These are phyloP conservation scores for Rafetus swinhoei DNA, from an alignment of 2,113 vertebrate genomes.

Conservation along the genomic window DNA sequence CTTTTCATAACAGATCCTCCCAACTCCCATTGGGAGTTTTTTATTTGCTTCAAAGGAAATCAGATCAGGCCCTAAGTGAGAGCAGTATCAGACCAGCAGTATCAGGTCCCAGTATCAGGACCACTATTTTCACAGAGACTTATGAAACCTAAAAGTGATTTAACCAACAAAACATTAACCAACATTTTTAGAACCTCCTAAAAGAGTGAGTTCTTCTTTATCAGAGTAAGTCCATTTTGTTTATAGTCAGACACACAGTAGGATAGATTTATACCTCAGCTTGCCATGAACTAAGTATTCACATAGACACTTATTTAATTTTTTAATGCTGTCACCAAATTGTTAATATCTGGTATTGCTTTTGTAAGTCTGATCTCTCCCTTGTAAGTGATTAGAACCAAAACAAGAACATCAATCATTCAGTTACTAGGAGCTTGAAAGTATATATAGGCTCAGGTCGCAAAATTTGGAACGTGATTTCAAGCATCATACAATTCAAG, in stretches of 20 bases:
- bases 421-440: not conserved
- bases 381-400: not conserved
- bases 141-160: not conserved
- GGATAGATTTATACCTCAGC: not conserved
- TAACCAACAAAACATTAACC: not conserved
- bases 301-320: not conserved
- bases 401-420: not conserved
- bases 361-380: not conserved
- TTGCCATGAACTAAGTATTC: not conserved
- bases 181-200: not conserved
- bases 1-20: not conserved
- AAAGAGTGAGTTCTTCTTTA: not conserved
- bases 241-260: not conserved
- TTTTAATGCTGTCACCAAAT: not conserved
- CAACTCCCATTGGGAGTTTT: not conserved
- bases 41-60: not conserved
- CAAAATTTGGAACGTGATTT: not conserved
- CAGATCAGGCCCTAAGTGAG: not conserved
- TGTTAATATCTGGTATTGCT: not conserved
- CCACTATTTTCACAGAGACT: not conserved
- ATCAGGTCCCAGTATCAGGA: not conserved
- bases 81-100: not conserved
- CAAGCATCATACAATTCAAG: not conserved
- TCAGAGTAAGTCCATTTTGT: not conserved
- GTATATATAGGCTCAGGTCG: not conserved